phyloP scores from a whole-genome alignment of 53 echinoderm and acorn worm species.

The Arbacia lixula region DNA sequence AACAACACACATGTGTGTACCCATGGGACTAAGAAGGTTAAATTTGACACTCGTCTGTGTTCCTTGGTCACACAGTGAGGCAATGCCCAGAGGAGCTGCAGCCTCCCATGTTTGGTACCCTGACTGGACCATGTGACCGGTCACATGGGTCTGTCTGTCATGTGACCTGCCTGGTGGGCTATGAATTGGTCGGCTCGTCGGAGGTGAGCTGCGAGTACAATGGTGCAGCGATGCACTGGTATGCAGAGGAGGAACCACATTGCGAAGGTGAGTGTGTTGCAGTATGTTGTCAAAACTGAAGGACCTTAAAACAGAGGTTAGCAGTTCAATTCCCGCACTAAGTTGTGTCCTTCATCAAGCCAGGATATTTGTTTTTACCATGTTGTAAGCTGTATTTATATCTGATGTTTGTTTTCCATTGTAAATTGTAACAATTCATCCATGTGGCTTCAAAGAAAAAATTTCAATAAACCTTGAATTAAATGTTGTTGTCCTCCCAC shows the following conservation, averaged over 20 bases:
- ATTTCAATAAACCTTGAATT: too few relatives aligned
- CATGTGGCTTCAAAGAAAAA: too few relatives aligned
- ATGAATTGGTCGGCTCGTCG: constrained; percentile 63
- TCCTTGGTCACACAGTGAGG: too few relatives aligned
- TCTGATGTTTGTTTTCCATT: too few relatives aligned
- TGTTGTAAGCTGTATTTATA: too few relatives aligned
- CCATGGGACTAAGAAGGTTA: too few relatives aligned
- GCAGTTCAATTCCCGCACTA: background rate
- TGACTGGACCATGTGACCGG: constrained; percentile 56
- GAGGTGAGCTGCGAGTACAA: constrained; percentile 64
- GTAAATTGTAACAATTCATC: too few relatives aligned
- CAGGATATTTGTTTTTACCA: too few relatives aligned
- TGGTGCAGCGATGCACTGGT: constrained; percentile 55
- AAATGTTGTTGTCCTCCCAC: too few relatives aligned
- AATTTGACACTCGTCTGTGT: too few relatives aligned
- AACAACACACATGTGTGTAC: too few relatives aligned
- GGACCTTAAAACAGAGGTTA: background rate
- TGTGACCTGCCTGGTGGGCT: constrained; percentile 63
- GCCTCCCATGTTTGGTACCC: constrained; percentile 49
- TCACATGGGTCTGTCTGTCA: constrained; percentile 62
- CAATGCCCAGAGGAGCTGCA: constrained; percentile 5
- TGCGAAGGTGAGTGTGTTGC: constrained; percentile 54
- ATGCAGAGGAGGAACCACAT: constrained; percentile 39
- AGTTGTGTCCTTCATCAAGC: background rate
- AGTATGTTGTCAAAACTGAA: too few relatives aligned